Base-by-base conservation (phyloP, 2,888 invertebrate genomes). In the Apamea sordens region DNA sequence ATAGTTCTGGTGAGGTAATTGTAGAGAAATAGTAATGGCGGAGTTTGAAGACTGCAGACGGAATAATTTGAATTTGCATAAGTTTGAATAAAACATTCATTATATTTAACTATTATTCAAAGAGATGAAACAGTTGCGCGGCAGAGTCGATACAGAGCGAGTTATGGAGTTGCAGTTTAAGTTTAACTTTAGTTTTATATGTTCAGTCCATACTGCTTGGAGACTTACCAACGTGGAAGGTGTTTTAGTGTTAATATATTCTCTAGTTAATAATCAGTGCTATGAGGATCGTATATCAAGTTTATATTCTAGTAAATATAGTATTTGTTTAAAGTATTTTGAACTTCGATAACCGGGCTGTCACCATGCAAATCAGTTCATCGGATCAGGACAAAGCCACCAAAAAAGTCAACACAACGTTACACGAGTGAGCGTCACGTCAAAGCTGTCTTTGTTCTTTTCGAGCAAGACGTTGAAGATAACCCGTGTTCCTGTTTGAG, bases 21-120 rank as follows among this genome's bases (percentile, higher is more conserved):
- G 89, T 86, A 89, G 91, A 87, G 91, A 89, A 93, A 92, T 90
- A 89, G 91, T 89, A 88, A 90, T 89, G 91, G 89, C 82, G 83
- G 82, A 87, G 88, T 84, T 89, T 86, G 86, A 87, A 86, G 82
- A 79, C 84, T 86, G 90, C 86, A 88, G 89, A 89, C 89, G 89
- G 90, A 90, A 92, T 92, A 93, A 92, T 93, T 92, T 91, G 88
- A 90, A 92, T 93, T 93, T 91, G 91, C 92, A 93, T 92, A 92
- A 92, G 91, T 93, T 93, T 92, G 90, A 92, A 91, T 88, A 91
- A 90, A 87, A 87, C 85, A 88, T 91, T 89, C 85, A 86, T 86
- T 87, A 87, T 82, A 89, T 89, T 86, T 86, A 80, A 85, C 82
- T 84, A 83, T 89, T 85, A 87, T 90, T 89, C 88, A 88, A 85